Evolutionary conservation across 2,888 invertebrate species (phyloP).

Genomic region (Meteorus colon): DNA sequence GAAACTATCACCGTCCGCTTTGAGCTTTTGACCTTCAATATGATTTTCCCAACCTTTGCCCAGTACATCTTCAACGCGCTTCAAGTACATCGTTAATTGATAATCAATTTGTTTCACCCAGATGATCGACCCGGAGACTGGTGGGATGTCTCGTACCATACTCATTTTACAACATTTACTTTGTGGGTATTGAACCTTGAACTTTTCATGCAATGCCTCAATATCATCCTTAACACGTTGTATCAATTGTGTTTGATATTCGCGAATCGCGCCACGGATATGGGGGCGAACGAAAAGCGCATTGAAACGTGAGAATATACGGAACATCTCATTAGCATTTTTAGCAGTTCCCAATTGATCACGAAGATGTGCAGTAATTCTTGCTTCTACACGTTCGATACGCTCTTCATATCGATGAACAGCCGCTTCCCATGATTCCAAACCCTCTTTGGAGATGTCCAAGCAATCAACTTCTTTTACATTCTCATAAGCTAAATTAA

Average conservation of each 20-base stretch:
- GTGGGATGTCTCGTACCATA: slow-evolving; percentile 94
- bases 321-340: slow-evolving; percentile 99
- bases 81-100: slow-evolving; percentile 95
- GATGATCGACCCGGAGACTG: slow-evolving; percentile 97
- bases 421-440: slow-evolving; percentile 98
- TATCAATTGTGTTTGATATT: slow-evolving; percentile 99
- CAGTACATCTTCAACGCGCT: slow-evolving; percentile 97
- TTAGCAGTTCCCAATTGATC: slow-evolving; percentile 99
- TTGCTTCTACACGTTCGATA: slow-evolving; percentile 97
- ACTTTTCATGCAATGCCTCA: slow-evolving; percentile 97
- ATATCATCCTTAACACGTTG: slow-evolving; percentile 99
- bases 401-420: slow-evolving; percentile 97
- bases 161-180: slow-evolving; percentile 95
- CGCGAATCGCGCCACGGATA: slow-evolving; percentile 98
- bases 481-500: slow-evolving; percentile 96
- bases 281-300: slow-evolving; percentile 98
- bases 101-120: slow-evolving; percentile 99
- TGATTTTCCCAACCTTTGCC: slow-evolving; percentile 99
- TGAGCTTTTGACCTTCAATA: slow-evolving; percentile 97
- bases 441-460: slow-evolving; percentile 97
- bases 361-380: slow-evolving; percentile 96
- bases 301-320: slow-evolving; percentile 98
- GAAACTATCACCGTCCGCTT: slow-evolving; percentile 98
- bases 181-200: slow-evolving; percentile 97
- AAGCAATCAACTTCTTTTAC: slow-evolving; percentile 99